These are phyloP conservation scores for Xiphydria camelus DNA, from an alignment of 2,888 invertebrate species.

Conservation along the genomic window DNA sequence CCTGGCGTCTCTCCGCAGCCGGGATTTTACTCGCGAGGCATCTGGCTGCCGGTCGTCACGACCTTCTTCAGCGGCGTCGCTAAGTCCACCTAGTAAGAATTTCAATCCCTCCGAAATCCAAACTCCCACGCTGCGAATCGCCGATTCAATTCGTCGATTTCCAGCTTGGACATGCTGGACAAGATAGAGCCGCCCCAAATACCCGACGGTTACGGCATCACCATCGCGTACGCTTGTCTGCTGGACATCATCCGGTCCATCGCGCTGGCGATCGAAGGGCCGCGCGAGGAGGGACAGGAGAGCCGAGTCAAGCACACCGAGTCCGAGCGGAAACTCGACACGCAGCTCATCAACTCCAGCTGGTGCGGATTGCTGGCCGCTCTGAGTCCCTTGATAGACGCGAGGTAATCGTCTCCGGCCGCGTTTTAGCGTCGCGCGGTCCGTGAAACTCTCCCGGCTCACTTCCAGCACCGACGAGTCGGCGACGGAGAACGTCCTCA, in stretches of 20 bases:
- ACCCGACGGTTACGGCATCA: constrained; percentile 97
- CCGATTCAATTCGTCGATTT: no score
- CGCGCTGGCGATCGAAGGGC: constrained; percentile 71
- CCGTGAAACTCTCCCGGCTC: constrained; percentile 8
- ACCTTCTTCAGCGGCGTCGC: constrained; percentile 83
- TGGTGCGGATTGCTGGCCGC: constrained; percentile 95
- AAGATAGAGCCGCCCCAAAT: constrained; percentile 91
- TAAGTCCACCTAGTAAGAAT: constrained; percentile 86
- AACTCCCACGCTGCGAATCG: no score
- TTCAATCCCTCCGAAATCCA: constrained; percentile 1
- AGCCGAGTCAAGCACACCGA: constrained; percentile 57
- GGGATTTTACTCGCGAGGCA: constrained; percentile 90
- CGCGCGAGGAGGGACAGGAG: constrained; percentile 56
- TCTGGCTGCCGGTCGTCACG: constrained; percentile 87
- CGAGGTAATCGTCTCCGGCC: constrained; percentile 62
- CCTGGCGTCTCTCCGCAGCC: constrained; percentile 84
- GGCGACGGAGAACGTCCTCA: constrained; percentile 87
- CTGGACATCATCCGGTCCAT: constrained; percentile 89
- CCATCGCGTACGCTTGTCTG: constrained; percentile 91
- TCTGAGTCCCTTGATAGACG: constrained; percentile 88
- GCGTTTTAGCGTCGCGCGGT: neutral
- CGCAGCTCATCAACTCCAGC: constrained; percentile 86
- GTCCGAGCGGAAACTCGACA: constrained; percentile 61
- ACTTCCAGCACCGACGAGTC: constrained; percentile 82
- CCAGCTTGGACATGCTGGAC: constrained; percentile 92